Conservation (phyloP, 1,140 invertebrate species). For the Drosophila mauritiana region DNA sequence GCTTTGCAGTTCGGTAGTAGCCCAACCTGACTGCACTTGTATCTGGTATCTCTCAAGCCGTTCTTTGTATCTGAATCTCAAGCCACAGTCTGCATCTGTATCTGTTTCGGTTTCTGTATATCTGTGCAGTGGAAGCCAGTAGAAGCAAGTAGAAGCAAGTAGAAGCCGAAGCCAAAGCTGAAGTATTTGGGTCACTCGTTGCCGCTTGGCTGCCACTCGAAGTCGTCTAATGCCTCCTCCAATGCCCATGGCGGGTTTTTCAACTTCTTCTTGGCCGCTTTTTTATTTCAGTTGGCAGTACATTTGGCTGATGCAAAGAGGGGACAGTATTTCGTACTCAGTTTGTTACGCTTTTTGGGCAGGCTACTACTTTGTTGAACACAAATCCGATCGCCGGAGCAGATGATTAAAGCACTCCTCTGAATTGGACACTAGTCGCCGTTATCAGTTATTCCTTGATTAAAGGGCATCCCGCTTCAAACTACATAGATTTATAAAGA, state of each 20-base stretch:
- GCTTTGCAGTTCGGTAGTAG: background rate
- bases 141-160: conserved; percentile 35
- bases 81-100: conserved; percentile 10
- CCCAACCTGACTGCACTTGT: conserved; percentile 1
- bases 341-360: conserved; percentile 23
- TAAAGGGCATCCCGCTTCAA: no score
- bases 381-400: background rate
- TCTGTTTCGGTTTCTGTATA: conserved; percentile 17
- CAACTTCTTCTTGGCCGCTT: conserved; percentile 35
- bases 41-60: conserved; percentile 13
- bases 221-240: conserved; percentile 58
- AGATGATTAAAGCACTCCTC: conserved; percentile 7
- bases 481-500: no score
- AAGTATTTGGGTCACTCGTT: conserved; percentile 71
- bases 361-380: conserved; percentile 8
- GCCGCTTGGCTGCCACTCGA: conserved; percentile 58
- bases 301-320: conserved; percentile 39
- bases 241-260: conserved; percentile 55
- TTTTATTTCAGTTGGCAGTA: conserved; percentile 6
- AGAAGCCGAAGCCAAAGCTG: conserved; percentile 38
- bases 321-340: conserved; percentile 28
- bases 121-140: conserved; percentile 23
- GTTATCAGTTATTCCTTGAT: no score
- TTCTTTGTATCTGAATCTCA: conserved; percentile 4
- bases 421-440: background rate